A percentile compares a stretch with the other conserved stretches of the same genome.
Evolutionary conservation across 2,797 vertebrate species (phyloP).

Genomic region (Calcarius lapponicus): DNA sequence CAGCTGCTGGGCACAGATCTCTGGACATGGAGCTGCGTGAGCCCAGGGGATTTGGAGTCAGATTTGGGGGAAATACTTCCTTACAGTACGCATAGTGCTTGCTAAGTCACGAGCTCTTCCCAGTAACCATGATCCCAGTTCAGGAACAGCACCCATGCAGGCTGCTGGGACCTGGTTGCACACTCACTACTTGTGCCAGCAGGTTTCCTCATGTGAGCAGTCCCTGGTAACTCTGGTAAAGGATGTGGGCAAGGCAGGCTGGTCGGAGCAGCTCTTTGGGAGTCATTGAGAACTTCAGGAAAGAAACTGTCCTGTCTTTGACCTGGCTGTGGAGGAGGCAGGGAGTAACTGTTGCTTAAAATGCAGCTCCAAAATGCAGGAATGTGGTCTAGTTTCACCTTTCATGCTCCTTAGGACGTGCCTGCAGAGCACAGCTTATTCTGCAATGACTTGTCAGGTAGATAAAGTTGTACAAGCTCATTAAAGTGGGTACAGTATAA

Average conservation of each 20-base stretch:
- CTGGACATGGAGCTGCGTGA: neutral
- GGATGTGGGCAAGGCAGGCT: neutral
- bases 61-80: neutral
- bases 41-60: rapidly evolving
- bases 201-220: neutral
- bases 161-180: neutral
- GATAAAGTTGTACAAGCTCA: neutral
- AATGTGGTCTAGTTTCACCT: neutral
- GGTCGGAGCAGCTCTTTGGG: neutral
- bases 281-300: neutral
- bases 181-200: neutral
- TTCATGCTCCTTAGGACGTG: neutral
- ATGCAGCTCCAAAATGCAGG: neutral
- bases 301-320: neutral
- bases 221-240: neutral
- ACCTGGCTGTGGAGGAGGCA: neutral
- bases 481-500: neutral
- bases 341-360: neutral
- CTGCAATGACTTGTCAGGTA: neutral
- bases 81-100: rapidly evolving
- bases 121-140: neutral
- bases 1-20: rapidly evolving
- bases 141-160: rapidly evolving
- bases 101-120: neutral
- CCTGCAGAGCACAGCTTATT: neutral